Evolutionary conservation across 92 coral and sea anemone genomes (phyloP).

Genomic region (Zoanthus gigantus): DNA sequence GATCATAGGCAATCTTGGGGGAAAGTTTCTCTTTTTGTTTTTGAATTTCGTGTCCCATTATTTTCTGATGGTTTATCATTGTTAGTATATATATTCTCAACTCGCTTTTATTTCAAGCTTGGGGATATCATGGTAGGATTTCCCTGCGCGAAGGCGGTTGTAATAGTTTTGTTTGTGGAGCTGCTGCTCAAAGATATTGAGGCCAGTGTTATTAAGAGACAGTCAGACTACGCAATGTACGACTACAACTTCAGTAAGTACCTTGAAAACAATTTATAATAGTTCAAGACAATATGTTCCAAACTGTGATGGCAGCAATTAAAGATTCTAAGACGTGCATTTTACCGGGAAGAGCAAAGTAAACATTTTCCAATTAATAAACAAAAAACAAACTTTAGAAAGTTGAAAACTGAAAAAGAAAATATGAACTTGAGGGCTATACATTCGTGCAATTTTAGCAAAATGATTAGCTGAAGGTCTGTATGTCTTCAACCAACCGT

Average conservation of each 20-base stretch:
- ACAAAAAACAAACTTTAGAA: too few species aligned
- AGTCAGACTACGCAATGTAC: slow-evolving; percentile 88
- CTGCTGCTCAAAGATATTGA: slow-evolving; percentile 5
- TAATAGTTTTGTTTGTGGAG: neutral
- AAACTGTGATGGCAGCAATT: too few species aligned
- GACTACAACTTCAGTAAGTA: slow-evolving; percentile 91
- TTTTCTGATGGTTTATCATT: slow-evolving; percentile 13
- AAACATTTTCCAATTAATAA: too few species aligned
- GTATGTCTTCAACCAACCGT: neutral
- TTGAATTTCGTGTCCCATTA: neutral
- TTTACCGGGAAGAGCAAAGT: too few species aligned
- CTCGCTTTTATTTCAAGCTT: neutral
- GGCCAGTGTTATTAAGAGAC: slow-evolving; percentile 53
- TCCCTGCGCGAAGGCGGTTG: neutral
- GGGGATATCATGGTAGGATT: neutral
- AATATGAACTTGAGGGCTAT: neutral
- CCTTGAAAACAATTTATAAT: neutral
- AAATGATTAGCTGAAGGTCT: neutral
- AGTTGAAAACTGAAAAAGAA: neutral
- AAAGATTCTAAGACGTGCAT: too few species aligned
- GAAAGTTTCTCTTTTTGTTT: slow-evolving; percentile 7
- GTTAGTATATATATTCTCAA: neutral
- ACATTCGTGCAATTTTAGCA: too few species aligned
- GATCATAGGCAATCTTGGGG: slow-evolving; percentile 30
- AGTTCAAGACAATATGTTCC: neutral